Percentiles rank a stretch among this genome's conserved stretches.
These are phyloP conservation scores for Drosophila mayaguana DNA, from an alignment of 2,888 invertebrate genomes.

Conservation along the genomic window DNA sequence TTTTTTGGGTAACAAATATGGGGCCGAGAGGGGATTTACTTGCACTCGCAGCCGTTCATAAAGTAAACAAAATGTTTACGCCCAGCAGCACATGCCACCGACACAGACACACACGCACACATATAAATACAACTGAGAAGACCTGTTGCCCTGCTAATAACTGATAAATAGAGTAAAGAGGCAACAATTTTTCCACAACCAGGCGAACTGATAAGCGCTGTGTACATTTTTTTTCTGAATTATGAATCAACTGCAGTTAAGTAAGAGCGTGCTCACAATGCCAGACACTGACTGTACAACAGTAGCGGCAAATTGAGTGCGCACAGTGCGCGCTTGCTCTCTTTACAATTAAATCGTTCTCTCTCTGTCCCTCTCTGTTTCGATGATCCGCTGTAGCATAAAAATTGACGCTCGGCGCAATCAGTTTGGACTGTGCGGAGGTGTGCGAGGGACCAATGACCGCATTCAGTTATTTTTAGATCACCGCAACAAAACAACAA, in stretches of 20 bases:
- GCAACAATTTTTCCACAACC: slow-evolving; percentile 53
- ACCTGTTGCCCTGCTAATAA: slow-evolving; percentile 31
- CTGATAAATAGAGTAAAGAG: slow-evolving; percentile 45
- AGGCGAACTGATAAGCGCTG: slow-evolving; percentile 42
- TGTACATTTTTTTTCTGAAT: too few species aligned
- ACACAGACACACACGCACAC: slow-evolving; percentile 5
- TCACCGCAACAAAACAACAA: slow-evolving; percentile 42
- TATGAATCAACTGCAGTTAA: slow-evolving; percentile 58
- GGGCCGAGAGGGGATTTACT: background rate
- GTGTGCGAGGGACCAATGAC: slow-evolving; percentile 73
- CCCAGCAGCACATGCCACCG: slow-evolving; percentile 29
- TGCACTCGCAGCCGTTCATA: slow-evolving; percentile 25
- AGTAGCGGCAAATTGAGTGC: slow-evolving; percentile 20
- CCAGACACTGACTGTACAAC: slow-evolving; percentile 50
- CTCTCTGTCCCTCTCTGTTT: background rate
- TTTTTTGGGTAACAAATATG: background rate
- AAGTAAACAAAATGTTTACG: slow-evolving; percentile 46
- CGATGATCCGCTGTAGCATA: slow-evolving; percentile 57
- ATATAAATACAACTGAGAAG: slow-evolving; percentile 6
- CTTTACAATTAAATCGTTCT: background rate
- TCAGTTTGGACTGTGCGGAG: slow-evolving; percentile 41
- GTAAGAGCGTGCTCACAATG: slow-evolving; percentile 29
- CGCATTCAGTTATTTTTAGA: slow-evolving; percentile 77
- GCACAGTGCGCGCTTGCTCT: background rate
- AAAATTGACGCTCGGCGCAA: slow-evolving; percentile 52